Base-by-base conservation (phyloP, 2,113 vertebrate species). In the Sinocyclocheilus grahami region DNA sequence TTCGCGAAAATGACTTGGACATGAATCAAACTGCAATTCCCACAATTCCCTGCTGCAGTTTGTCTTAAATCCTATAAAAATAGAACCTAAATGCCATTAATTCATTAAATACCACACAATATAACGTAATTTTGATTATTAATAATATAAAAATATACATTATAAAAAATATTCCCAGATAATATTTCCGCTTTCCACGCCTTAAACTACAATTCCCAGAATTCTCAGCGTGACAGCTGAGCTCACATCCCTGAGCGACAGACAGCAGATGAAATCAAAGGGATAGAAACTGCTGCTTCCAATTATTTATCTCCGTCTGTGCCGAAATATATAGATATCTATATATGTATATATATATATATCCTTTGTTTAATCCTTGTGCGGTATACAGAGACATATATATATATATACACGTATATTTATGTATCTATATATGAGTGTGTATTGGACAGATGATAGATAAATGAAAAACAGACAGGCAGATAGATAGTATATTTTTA, bases 131-230 rank as follows among this genome's bases (percentile, higher is more conserved):
- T 42, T 42, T 16, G 7, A 63, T 46, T 16, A 63, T 9, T 4
- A 18, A 16, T 62, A 46, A 63, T 80, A 60, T 80, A 46, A 65
- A 65, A 48, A 48, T 55, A 33, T 16, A 30, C 1, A 30, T 37
- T 33, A 53, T 51, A 14, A 83, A 63, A 63, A 42, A 30, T 5
- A 11, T 74, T 74, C 10, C 4, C 11, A 37, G 6, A 1, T 22
- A 33, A n/a, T 1, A 37, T 37, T 53, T 37, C 3, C 14, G 18
- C 42, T 3, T 53, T 12, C 6, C 65, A 13, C 62, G 22, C 16
- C 42, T 33, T 74, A 79, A 22, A 91, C 83, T 60, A 11, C 60
- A 87, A n/a, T 84, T 55, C 90, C 90, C 90, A 89, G 18, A 86
- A 85, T 83, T 27, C 88, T 16, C 12, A 62, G 81, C 72, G 37